These are phyloP conservation scores for Tetragnatha versicolor DNA, from an alignment of 1,140 invertebrate genomes.

Conservation along the genomic window DNA sequence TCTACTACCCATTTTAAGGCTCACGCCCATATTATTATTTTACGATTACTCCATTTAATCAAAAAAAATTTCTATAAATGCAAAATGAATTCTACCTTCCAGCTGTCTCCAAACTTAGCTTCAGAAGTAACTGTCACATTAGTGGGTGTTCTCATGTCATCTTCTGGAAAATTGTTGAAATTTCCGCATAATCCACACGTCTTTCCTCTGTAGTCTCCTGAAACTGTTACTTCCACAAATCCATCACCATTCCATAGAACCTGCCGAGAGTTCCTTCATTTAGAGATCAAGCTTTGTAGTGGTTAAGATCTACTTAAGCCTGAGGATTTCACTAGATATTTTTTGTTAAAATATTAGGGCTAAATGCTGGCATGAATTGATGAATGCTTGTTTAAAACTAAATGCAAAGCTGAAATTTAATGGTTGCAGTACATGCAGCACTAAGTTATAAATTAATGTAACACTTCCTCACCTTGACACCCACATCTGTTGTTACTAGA, in stretches of 20 bases:
- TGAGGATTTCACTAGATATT: too few relatives aligned
- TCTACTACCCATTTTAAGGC: background rate
- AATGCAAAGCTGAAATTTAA: too few relatives aligned
- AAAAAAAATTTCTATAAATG: background rate
- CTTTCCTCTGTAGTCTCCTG: slow-evolving; percentile 77
- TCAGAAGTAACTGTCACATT: slow-evolving; percentile 71
- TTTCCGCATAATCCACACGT: slow-evolving; percentile 92
- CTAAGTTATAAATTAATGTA: too few relatives aligned
- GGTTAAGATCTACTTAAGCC: too few relatives aligned
- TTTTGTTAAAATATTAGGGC: too few relatives aligned
- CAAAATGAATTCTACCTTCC: slow-evolving; percentile 59
- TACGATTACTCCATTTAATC: background rate
- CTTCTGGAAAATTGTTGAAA: slow-evolving; percentile 80
- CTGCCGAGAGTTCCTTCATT: slow-evolving; percentile 63
- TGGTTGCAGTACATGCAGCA: too few relatives aligned
- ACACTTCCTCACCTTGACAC: slow-evolving; percentile 51
- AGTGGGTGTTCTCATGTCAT: slow-evolving; percentile 71
- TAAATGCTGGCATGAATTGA: too few relatives aligned
- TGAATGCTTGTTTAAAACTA: too few relatives aligned
- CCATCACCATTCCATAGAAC: slow-evolving; percentile 91
- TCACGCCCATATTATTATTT: background rate
- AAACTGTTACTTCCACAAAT: slow-evolving; percentile 87
- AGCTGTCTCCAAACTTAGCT: slow-evolving; percentile 58
- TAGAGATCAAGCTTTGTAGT: too few relatives aligned
- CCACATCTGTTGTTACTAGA: slow-evolving; percentile 54